A percentile compares a stretch with the other conserved stretches of the same genome.
These are phyloP conservation scores for Gnathonemus echidnorhynchus DNA, from an alignment of 2,113 vertebrate genomes.

Conservation along the genomic window DNA sequence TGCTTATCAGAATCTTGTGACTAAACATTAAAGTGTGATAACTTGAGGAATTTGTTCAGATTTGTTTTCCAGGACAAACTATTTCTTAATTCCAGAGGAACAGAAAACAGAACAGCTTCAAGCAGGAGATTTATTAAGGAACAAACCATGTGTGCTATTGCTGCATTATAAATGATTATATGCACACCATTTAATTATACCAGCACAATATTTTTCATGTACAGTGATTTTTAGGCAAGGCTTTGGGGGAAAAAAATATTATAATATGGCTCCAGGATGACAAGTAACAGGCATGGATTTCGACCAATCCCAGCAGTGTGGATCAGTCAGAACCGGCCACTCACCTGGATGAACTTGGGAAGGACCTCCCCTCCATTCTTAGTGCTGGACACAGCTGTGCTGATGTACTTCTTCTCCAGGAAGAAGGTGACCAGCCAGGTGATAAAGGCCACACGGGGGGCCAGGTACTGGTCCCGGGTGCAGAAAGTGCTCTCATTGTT, in stretches of 20 bases:
- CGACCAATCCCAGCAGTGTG: not conserved
- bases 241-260: not conserved
- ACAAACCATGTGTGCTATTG: not conserved
- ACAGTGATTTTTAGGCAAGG: not conserved
- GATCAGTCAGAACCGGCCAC: not conserved
- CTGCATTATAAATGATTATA: not conserved
- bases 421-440: constrained; percentile 98
- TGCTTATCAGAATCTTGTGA: not conserved
- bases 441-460: constrained; percentile 92
- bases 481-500: constrained; percentile 88
- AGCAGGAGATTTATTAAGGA: not conserved
- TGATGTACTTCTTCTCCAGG: constrained; percentile 92
- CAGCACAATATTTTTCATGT: not conserved
- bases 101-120: not conserved
- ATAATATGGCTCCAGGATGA: not conserved
- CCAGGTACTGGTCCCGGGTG: constrained; percentile 90
- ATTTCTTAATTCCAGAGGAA: not conserved
- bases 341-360: constrained; percentile 90
- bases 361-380: constrained; percentile 87
- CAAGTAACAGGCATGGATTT: not conserved
- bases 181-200: not conserved
- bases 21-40: constrained; percentile 3
- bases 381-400: constrained; percentile 67
- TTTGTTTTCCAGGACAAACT: not conserved
- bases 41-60: not conserved